These are phyloP conservation scores for Sphenodon punctatus DNA, from an alignment of 2,797 vertebrate species.

Conservation along the genomic window DNA sequence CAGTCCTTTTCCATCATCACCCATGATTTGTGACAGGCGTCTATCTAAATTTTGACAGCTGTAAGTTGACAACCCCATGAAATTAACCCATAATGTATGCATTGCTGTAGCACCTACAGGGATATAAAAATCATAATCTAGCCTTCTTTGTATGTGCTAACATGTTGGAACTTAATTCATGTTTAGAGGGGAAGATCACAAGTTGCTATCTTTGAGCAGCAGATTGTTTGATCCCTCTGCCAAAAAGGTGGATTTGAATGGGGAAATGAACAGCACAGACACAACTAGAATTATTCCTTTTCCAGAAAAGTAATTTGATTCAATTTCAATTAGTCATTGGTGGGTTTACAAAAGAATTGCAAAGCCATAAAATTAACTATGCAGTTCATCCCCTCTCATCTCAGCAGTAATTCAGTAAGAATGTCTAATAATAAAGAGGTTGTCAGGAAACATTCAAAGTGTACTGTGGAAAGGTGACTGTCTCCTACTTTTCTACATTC, in stretches of 20 bases:
- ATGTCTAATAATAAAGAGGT: background rate
- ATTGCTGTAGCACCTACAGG: background rate
- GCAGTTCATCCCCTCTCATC: background rate
- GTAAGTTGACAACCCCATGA: too few species aligned
- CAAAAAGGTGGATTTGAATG: slow-evolving; percentile 16
- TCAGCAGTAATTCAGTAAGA: background rate
- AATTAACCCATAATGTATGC: background rate
- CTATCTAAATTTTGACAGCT: too few species aligned
- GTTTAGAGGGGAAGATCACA: slow-evolving; percentile 3
- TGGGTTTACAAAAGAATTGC: background rate
- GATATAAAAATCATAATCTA: background rate
- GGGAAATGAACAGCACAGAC: background rate
- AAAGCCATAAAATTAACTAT: background rate
- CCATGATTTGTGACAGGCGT: too few species aligned
- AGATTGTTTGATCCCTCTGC: slow-evolving; percentile 13
- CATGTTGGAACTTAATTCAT: slow-evolving; percentile 17
- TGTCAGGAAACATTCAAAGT: background rate
- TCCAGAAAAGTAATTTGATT: slow-evolving; percentile 23
- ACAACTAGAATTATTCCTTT: slow-evolving; percentile 20
- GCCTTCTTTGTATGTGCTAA: background rate
- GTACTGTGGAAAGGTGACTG: background rate
- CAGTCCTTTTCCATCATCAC: too few species aligned
- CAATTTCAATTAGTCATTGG: slow-evolving; percentile 12
- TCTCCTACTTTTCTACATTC: background rate
- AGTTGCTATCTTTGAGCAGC: background rate